Percentiles rank a stretch among this genome's conserved stretches.
These are phyloP conservation scores for Gortyna flavago DNA, from an alignment of 2,888 invertebrate species.

Conservation along the genomic window DNA sequence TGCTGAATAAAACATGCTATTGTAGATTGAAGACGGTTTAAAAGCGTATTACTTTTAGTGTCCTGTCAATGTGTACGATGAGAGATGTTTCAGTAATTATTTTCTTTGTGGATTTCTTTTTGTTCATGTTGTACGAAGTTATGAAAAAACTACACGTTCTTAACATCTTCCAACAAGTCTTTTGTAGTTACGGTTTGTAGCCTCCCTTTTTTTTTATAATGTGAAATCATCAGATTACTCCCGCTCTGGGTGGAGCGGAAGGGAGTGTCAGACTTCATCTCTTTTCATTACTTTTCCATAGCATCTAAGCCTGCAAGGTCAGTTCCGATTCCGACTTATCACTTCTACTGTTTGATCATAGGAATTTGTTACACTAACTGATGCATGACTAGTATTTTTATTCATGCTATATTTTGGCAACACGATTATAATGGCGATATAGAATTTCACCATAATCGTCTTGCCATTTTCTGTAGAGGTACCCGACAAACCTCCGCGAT, in stretches of 20 bases:
- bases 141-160: constrained; percentile 21
- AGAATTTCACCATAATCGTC: too few species aligned
- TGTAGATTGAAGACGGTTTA: constrained; percentile 66
- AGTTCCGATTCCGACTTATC: neutral
- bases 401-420: neutral
- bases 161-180: neutral
- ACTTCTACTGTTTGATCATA: neutral
- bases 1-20: constrained; percentile 72
- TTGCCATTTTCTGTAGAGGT: neutral
- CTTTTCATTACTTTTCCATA: too few species aligned
- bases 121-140: neutral
- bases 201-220: too few species aligned
- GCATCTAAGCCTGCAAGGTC: neutral
- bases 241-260: too few species aligned
- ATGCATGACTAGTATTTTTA: neutral
- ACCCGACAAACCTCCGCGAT: neutral
- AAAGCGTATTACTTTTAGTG: constrained; percentile 59
- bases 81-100: constrained; percentile 58
- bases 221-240: too few species aligned
- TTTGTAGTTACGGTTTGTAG: neutral
- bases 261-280: too few species aligned
- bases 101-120: constrained; percentile 26
- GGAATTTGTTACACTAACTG: neutral
- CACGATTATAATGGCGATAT: neutral
- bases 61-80: constrained; percentile 53